Conservation (phyloP, 2,888 invertebrate species). For the Amblyteles armatorius region DNA sequence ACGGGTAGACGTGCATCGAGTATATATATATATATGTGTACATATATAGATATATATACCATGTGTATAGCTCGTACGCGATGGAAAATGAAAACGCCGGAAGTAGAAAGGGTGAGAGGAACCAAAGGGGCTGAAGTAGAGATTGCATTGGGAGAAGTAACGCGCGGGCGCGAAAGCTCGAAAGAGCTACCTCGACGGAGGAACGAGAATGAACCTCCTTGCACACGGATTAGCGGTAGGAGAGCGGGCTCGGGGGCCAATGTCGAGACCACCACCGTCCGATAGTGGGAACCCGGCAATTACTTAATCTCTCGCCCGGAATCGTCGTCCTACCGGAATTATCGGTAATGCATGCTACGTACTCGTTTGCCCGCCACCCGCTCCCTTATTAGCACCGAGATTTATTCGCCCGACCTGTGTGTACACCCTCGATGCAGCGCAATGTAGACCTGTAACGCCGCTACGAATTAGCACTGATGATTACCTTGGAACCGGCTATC, state of each 20-base stretch:
- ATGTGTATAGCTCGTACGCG: background rate
- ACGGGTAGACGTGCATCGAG: slow-evolving; percentile 5
- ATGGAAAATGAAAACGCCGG: slow-evolving; percentile 33
- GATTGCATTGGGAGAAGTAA: slow-evolving; percentile 12
- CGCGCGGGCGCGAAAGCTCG: slow-evolving; percentile 18
- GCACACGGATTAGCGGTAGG: slow-evolving; percentile 63
- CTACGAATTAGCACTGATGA: slow-evolving; percentile 54
- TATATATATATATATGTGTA: background rate
- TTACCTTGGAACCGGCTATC: slow-evolving; percentile 31
- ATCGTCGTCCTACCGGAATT: slow-evolving; percentile 76
- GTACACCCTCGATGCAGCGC: slow-evolving; percentile 24
- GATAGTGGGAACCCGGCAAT: slow-evolving; percentile 77
- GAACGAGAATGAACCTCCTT: slow-evolving; percentile 49
- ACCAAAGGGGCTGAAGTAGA: slow-evolving; percentile 10
- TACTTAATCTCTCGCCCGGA: slow-evolving; percentile 77
- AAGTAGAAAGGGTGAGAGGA: background rate
- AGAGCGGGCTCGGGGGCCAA: slow-evolving; percentile 42
- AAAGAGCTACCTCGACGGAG: slow-evolving; percentile 23
- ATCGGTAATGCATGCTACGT: slow-evolving; percentile 75
- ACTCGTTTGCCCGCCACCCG: slow-evolving; percentile 63
- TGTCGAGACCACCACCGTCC: slow-evolving; percentile 61
- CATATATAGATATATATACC: background rate
- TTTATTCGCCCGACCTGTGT: slow-evolving; percentile 52
- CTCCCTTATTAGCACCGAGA: slow-evolving; percentile 63
- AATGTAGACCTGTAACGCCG: slow-evolving; percentile 18